Evolutionary conservation across 53 echinoderm and acorn worm species (phyloP).

Genomic region (Henricia sp.): DNA sequence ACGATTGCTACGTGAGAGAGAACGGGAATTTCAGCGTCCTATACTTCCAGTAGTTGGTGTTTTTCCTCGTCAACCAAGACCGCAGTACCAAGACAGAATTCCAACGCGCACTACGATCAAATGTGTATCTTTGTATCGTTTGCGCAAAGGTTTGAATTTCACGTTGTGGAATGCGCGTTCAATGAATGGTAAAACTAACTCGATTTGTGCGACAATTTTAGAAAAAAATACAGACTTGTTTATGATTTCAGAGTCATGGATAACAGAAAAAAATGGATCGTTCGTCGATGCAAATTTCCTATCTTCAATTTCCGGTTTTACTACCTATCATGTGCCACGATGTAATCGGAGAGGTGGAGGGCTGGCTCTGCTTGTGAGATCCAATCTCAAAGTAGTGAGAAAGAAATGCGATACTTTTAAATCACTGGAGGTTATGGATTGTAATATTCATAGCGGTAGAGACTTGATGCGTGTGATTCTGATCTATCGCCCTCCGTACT

Average conservation of each 20-base stretch:
- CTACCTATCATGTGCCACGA: constrained; percentile 23
- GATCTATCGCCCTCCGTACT: constrained; percentile 8
- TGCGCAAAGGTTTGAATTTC: background rate
- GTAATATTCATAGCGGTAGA: constrained; percentile 1
- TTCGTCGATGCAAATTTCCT: background rate
- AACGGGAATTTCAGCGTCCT: background rate
- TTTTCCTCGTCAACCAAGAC: background rate
- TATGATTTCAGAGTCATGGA: constrained; percentile 17
- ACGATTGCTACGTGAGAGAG: too few species aligned
- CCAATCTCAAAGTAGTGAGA: background rate
- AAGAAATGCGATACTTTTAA: constrained; percentile 22
- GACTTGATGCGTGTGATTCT: constrained; percentile 10
- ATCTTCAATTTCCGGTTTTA: constrained; percentile 24
- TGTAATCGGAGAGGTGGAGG: constrained; percentile 18
- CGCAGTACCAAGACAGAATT: background rate
- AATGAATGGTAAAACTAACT: background rate
- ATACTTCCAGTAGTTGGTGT: background rate
- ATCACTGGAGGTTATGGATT: constrained; percentile 30
- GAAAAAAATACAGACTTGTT: constrained; percentile 23
- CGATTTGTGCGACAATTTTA: constrained; percentile 4
- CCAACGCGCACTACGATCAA: background rate
- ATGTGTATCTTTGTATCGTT: background rate
- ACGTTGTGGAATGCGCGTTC: constrained; percentile 1
- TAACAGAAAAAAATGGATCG: background rate
- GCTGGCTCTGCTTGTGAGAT: background rate